phyloP scores from a whole-genome alignment of 2,888 invertebrate genomes.

The Plebejus melissa region DNA sequence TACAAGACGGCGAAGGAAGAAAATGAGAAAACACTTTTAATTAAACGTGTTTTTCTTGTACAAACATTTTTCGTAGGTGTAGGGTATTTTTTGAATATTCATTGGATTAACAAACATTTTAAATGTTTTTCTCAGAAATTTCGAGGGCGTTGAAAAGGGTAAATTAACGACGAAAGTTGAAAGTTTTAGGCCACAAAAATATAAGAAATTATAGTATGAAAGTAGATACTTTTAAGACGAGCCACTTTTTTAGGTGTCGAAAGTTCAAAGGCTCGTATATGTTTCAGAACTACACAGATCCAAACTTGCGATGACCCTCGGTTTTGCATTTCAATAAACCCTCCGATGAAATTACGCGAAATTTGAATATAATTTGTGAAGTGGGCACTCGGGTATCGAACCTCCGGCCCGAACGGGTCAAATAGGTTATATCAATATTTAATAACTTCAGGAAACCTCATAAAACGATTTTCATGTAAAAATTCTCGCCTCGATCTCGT shows the following conservation, averaged over 20 bases:
- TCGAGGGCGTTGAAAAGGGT: neutral
- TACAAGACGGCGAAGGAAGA: neutral
- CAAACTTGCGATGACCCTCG: neutral
- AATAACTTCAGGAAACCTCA: constrained; percentile 12
- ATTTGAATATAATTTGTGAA: constrained; percentile 9
- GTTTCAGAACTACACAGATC: neutral
- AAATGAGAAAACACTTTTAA: constrained; percentile 5
- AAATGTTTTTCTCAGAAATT: neutral
- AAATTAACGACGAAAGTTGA: constrained; percentile 2
- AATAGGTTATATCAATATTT: constrained; percentile 17
- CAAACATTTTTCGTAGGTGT: neutral
- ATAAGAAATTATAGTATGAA: neutral
- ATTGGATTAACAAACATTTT: neutral
- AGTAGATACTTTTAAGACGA: neutral
- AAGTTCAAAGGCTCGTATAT: neutral
- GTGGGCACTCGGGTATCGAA: constrained; percentile 11
- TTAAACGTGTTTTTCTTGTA: constrained; percentile 15
- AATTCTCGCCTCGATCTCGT: constrained; percentile 33
- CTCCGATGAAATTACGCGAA: constrained; percentile 7
- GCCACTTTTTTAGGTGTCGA: neutral
- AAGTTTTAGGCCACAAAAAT: neutral
- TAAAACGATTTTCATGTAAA: constrained; percentile 26
- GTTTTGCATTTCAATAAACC: constrained; percentile 19
- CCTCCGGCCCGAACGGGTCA: neutral
- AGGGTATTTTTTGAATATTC: constrained; percentile 10